phyloP scores from a whole-genome alignment of 1,140 invertebrate genomes.

The Drosophila punjabiensis region DNA sequence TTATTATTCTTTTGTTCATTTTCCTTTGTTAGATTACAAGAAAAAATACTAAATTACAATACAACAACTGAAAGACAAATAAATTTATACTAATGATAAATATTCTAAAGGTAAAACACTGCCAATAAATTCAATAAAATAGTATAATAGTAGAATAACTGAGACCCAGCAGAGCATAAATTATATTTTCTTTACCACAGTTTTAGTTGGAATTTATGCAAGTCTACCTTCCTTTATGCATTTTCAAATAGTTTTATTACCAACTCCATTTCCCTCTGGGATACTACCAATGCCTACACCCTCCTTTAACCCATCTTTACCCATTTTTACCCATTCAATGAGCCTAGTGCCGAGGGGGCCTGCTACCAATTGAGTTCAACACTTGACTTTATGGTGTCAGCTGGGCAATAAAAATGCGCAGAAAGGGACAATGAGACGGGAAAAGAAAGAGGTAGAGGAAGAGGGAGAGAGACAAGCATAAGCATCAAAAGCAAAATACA shows the following conservation, averaged over 20 bases:
- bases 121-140: not conserved
- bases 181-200: not conserved
- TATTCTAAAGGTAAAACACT: not conserved
- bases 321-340: slow-evolving; percentile 5
- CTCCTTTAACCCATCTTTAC: not conserved
- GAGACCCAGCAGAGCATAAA: not conserved
- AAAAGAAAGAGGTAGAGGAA: slow-evolving; percentile 1
- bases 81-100: not conserved
- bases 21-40: no score
- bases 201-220: not conserved
- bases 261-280: not conserved
- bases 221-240: not conserved
- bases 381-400: slow-evolving; percentile 60
- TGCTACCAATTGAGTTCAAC: slow-evolving; percentile 29
- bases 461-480: no score
- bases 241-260: slow-evolving; percentile 2
- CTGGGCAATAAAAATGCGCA: slow-evolving; percentile 59
- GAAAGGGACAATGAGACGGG: not conserved
- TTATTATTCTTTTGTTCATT: no score
- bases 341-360: not conserved
- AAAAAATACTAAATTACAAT: not conserved
- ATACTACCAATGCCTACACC: not conserved
- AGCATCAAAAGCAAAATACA: slow-evolving; percentile 59
- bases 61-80: not conserved
- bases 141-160: not conserved